phyloP scores from a whole-genome alignment of 2,113 vertebrate genomes.

The Embiotoca jacksoni region DNA sequence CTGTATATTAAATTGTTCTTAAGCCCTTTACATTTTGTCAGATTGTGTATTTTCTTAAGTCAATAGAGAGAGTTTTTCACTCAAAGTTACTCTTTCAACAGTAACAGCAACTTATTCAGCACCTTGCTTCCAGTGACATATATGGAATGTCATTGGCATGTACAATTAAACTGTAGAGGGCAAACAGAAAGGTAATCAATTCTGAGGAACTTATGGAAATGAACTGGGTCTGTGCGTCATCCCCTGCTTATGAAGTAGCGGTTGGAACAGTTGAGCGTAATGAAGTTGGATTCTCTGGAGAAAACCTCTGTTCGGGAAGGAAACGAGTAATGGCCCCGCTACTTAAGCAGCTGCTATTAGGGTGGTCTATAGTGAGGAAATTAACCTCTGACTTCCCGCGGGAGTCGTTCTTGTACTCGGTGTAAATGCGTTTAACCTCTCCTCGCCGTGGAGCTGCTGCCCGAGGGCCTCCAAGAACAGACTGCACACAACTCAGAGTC shows the following conservation, averaged over 20 bases:
- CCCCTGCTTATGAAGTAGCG: slow-evolving; percentile 18
- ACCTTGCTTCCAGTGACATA: background rate
- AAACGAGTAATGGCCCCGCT: slow-evolving; percentile 51
- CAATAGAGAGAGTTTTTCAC: too few species aligned
- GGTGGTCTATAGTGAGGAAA: slow-evolving; percentile 37
- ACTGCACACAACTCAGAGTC: background rate
- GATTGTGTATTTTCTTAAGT: background rate
- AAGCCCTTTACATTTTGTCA: background rate
- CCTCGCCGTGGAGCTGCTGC: background rate
- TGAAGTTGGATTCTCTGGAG: slow-evolving; percentile 50
- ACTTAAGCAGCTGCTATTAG: slow-evolving; percentile 38
- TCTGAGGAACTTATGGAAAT: slow-evolving; percentile 30
- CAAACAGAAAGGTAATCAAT: slow-evolving; percentile 30
- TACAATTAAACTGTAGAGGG: slow-evolving; percentile 46
- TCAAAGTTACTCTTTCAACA: background rate
- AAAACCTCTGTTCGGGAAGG: slow-evolving; percentile 33
- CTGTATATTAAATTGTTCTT: background rate
- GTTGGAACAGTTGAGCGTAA: slow-evolving; percentile 31
- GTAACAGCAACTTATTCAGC: slow-evolving; percentile 9
- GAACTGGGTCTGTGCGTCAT: slow-evolving; percentile 18
- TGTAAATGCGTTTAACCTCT: slow-evolving; percentile 58
- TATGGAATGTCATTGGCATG: background rate
- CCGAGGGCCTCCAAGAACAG: background rate
- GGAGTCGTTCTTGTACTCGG: slow-evolving; percentile 34
- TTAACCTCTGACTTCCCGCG: slow-evolving; percentile 43